These are phyloP conservation scores for Myripristis murdjan DNA, from an alignment of 2,797 vertebrate species.

Conservation along the genomic window DNA sequence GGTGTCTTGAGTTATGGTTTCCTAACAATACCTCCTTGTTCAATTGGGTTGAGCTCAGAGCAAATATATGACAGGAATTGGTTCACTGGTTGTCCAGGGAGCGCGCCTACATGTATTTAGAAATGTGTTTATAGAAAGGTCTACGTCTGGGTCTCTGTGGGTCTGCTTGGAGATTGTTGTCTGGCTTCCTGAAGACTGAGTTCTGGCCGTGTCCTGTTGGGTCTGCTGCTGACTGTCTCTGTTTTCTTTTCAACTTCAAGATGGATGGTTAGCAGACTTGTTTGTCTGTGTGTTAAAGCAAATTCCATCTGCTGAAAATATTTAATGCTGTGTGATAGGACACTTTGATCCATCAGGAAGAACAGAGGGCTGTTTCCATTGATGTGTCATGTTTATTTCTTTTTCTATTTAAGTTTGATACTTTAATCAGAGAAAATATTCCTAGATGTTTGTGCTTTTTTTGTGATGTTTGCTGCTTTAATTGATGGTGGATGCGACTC, in stretches of 20 bases:
- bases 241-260: constrained; percentile 38
- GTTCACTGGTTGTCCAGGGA: constrained; percentile 67
- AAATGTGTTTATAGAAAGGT: constrained; percentile 65
- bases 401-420: constrained; percentile 21
- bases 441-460: constrained; percentile 38
- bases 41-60: constrained; percentile 66
- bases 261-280: constrained; percentile 67
- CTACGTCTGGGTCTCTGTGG: constrained; percentile 50
- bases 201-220: constrained; percentile 46
- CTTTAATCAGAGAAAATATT: constrained; percentile 37
- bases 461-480: constrained; percentile 19
- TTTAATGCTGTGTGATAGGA: constrained; percentile 26
- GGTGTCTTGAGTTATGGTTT: constrained; percentile 71
- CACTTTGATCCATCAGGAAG: constrained; percentile 49
- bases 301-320: constrained; percentile 57
- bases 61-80: constrained; percentile 76
- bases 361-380: constrained; percentile 46
- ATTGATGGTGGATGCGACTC: constrained; percentile 32
- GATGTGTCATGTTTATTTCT: constrained; percentile 43
- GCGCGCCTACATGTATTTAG: constrained; percentile 53
- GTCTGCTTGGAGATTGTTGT: constrained; percentile 53
- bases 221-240: constrained; percentile 48
- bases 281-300: constrained; percentile 57
- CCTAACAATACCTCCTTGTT: constrained; percentile 79
- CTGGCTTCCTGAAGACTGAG: constrained; percentile 48